A percentile compares a stretch with the other conserved stretches of the same genome.
phyloP scores from a whole-genome alignment of 2,113 vertebrate genomes.

The Alligator mississippiensis region DNA sequence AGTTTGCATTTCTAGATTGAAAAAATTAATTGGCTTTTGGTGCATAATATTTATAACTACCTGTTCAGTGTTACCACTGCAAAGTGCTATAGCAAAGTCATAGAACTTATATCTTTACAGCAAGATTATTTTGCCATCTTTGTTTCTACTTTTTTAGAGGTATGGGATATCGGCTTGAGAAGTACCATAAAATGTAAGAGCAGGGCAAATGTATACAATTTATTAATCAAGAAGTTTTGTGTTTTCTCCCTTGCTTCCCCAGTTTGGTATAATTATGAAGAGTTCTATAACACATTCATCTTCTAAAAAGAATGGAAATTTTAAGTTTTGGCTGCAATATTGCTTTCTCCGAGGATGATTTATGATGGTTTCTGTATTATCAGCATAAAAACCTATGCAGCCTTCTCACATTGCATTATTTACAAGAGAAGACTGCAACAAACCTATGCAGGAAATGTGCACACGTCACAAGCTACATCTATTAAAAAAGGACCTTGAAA shows the following conservation, averaged over 20 bases:
- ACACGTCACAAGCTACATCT: rapidly evolving
- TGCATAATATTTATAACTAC: background rate
- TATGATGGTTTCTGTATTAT: background rate
- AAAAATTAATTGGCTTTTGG: background rate
- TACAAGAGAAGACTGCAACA: background rate
- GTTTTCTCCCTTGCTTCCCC: background rate
- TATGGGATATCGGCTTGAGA: background rate
- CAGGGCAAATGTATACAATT: background rate
- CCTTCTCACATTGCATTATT: background rate
- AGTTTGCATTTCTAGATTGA: background rate
- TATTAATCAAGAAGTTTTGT: background rate
- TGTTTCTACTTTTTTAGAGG: background rate
- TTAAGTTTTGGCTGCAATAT: background rate
- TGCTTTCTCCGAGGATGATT: background rate
- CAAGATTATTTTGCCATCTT: background rate
- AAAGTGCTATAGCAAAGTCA: background rate
- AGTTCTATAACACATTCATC: background rate
- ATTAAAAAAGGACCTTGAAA: background rate
- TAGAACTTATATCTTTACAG: background rate
- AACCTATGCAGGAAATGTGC: background rate
- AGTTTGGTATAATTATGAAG: background rate
- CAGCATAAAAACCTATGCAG: background rate
- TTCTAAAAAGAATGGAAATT: background rate
- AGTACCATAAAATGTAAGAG: background rate
- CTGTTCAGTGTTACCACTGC: background rate